Percentiles rank a stretch among this genome's conserved stretches.
phyloP scores from a whole-genome alignment of 2,888 invertebrate species.

The Xanthia icteritia region DNA sequence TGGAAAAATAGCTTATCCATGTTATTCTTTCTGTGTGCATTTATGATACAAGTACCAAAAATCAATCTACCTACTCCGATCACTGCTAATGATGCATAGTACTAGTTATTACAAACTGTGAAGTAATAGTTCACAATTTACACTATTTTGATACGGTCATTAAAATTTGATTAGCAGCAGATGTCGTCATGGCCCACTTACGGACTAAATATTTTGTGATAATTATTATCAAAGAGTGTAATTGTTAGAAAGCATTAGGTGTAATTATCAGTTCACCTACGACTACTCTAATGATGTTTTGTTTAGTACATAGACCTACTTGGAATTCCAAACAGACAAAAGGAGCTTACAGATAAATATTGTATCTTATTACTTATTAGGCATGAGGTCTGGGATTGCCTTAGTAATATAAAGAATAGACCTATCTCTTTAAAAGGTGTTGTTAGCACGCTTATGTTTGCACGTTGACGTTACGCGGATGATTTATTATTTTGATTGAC shows the following conservation, averaged over 20 bases:
- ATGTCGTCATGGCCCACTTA: conserved; percentile 3
- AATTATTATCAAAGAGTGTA: conserved; percentile 28
- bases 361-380: not conserved
- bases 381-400: not conserved
- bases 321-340: conserved; percentile 14
- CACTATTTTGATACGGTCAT: conserved; percentile 1
- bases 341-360: not conserved
- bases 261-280: conserved; percentile 18
- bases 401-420: not conserved
- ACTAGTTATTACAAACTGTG: conserved; percentile 30
- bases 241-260: conserved; percentile 33
- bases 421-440: not conserved
- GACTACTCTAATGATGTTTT: conserved; percentile 36
- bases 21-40: too few relatives aligned
- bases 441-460: not conserved
- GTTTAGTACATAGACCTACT: not conserved
- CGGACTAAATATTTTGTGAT: conserved; percentile 21
- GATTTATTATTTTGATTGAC: not conserved
- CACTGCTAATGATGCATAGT: conserved; percentile 39
- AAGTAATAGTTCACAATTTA: conserved; percentile 6
- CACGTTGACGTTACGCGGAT: not conserved
- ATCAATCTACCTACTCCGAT: too few relatives aligned
- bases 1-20: too few relatives aligned
- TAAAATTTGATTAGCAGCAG: conserved; percentile 6
- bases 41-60: too few relatives aligned